Evolutionary conservation across 2,113 vertebrate genomes (phyloP).

Genomic region (Oryzias javanicus): DNA sequence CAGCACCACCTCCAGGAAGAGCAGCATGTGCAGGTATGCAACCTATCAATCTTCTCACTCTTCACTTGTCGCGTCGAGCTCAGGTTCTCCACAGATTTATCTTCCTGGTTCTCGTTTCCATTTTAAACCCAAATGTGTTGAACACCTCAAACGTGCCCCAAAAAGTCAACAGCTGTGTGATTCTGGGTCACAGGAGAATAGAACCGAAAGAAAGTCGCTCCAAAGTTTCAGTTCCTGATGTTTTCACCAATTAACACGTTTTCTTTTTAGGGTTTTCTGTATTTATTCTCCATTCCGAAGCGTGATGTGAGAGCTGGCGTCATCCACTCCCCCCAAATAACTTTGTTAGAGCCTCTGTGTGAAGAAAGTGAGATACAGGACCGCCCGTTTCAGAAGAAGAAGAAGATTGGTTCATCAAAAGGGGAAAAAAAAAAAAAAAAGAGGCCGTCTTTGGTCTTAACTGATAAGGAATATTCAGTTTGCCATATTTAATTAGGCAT

Average conservation of each 20-base stretch:
- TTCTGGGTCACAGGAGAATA: neutral
- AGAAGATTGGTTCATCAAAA: neutral
- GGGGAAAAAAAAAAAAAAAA: neutral
- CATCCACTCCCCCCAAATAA: no score
- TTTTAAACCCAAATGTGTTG: slow-evolving; percentile 58
- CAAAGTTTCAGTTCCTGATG: neutral
- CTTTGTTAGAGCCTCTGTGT: neutral
- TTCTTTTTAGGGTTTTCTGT: neutral
- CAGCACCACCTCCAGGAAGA: slow-evolving; percentile 92
- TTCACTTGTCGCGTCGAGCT: neutral
- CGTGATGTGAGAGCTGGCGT: neutral
- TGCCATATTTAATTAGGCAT: slow-evolving; percentile 40
- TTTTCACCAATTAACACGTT: slow-evolving; percentile 7
- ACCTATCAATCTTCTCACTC: no score
- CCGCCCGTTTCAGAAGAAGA: neutral
- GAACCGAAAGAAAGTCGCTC: neutral
- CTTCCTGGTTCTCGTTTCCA: slow-evolving; percentile 46
- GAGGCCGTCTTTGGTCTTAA: slow-evolving; percentile 8
- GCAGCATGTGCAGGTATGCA: slow-evolving; percentile 95
- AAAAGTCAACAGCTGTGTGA: slow-evolving; percentile 3
- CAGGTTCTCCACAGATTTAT: slow-evolving; percentile 46
- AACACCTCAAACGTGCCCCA: slow-evolving; percentile 35
- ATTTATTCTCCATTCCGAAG: neutral
- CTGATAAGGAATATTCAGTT: slow-evolving; percentile 34
- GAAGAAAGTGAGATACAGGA: neutral